These are phyloP conservation scores for Drosophila falleni DNA, from an alignment of 2,888 invertebrate species.

Conservation along the genomic window DNA sequence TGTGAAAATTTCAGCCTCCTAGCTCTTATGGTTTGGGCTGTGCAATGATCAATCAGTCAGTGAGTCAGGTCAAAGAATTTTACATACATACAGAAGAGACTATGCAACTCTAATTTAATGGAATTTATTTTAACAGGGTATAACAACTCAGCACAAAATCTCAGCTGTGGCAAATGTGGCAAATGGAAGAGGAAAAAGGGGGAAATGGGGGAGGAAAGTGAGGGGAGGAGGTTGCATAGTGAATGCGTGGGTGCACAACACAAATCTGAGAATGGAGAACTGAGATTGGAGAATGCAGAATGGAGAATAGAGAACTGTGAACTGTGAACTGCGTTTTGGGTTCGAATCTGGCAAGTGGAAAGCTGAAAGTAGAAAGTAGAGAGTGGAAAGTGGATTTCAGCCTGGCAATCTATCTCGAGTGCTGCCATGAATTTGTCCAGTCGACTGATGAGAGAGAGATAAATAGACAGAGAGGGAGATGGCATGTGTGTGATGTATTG, in stretches of 20 bases:
- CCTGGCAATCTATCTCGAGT: constrained; percentile 76
- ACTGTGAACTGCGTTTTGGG: constrained; percentile 9
- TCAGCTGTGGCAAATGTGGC: constrained; percentile 49
- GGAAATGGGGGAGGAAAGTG: neutral
- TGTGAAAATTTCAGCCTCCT: too few species aligned
- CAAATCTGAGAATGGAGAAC: constrained; percentile 41
- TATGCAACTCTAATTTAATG: neutral
- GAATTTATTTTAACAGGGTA: constrained; percentile 11
- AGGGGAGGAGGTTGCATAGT: constrained; percentile 17
- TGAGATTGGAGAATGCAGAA: constrained; percentile 5
- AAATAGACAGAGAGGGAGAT: neutral
- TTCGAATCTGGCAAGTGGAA: neutral
- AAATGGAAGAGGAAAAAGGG: neutral
- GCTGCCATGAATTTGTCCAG: constrained; percentile 74
- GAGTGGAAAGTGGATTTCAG: constrained; percentile 14
- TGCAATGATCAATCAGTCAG: too few species aligned
- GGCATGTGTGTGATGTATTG: constrained; percentile 70
- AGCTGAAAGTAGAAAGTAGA: constrained; percentile 2
- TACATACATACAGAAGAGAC: too few species aligned
- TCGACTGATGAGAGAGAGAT: constrained; percentile 45
- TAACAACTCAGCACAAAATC: constrained; percentile 33
- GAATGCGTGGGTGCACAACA: constrained; percentile 60
- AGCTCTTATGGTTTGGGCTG: too few species aligned
- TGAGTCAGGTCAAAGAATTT: too few species aligned
- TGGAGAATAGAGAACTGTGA: constrained; percentile 3